Evolutionary conservation across 1,140 invertebrate species (phyloP), one percentile per base, ranked within the genome.

Genomic region (Lutraria rhynchaena): DNA sequence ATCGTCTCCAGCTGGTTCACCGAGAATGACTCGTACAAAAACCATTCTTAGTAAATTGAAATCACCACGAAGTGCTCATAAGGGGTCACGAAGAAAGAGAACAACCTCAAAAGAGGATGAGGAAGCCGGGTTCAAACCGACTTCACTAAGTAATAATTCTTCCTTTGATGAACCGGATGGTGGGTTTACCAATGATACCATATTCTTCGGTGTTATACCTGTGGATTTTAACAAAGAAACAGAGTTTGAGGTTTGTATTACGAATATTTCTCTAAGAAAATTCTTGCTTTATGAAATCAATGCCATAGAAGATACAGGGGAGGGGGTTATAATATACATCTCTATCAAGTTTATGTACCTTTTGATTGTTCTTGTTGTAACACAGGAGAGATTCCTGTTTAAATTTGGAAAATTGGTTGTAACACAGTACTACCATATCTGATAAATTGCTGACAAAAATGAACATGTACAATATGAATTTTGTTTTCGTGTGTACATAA

Each of bases 241-340:
- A 11, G 78, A 81, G 49, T 81, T 81, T 81, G 78, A 81, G 78
- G 78, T 81, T 58, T 33, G 65, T 75, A n/a, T n/a, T n/a, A n/a
- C n/a, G n/a, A n/a, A n/a, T n/a, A n/a, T n/a, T n/a, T n/a, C n/a
- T n/a, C n/a, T n/a, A n/a, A n/a, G n/a, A n/a, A n/a, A n/a, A n/a
- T n/a, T n/a, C n/a, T n/a, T n/a, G n/a, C n/a, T n/a, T n/a, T n/a
- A n/a, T n/a, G n/a, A n/a, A n/a, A n/a, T n/a, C n/a, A n/a, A n/a
- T n/a, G n/a, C n/a, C n/a, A n/a, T n/a, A n/a, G n/a, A n/a, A n/a
- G n/a, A n/a, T n/a, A n/a, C n/a, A n/a, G n/a, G n/a, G n/a, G n/a
- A n/a, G n/a, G n/a, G n/a, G n/a, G n/a, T n/a, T n/a, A n/a, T n/a
- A n/a, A n/a, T n/a, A n/a, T n/a, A n/a, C n/a, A n/a, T n/a, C n/a